Percentiles rank a stretch among this genome's conserved stretches.
Conservation (phyloP, 2,113 vertebrate genomes). For the Mus pahari region DNA sequence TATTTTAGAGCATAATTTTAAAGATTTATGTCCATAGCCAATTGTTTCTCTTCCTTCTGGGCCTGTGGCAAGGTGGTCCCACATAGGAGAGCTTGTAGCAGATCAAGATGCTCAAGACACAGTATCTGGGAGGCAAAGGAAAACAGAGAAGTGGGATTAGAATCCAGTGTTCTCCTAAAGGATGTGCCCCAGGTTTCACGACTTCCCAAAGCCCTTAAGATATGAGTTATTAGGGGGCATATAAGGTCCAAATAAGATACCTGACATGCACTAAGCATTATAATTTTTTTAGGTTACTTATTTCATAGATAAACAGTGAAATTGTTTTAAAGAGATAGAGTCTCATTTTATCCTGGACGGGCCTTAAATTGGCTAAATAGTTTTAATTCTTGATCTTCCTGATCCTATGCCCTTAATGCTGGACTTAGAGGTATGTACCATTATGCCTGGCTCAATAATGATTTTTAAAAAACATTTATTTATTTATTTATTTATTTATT, state of each 20-base stretch:
- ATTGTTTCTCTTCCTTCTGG: neutral
- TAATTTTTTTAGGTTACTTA: slow-evolving; percentile 1
- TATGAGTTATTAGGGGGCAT: neutral
- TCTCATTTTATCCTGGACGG: neutral
- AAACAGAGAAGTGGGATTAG: neutral
- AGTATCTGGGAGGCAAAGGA: neutral
- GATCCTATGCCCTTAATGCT: neutral
- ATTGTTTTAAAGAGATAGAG: neutral
- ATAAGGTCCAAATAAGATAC: neutral
- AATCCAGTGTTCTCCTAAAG: neutral
- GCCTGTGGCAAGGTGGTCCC: neutral
- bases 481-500: too few species aligned
- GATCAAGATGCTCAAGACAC: neutral
- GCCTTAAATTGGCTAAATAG: neutral
- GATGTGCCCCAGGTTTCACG: too few species aligned
- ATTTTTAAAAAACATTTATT: neutral
- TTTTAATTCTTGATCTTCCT: neutral
- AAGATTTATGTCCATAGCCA: neutral
- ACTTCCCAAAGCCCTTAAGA: neutral
- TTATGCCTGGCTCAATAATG: neutral
- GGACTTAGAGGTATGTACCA: neutral
- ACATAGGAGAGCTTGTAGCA: neutral
- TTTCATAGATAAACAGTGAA: neutral
- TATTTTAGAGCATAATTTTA: neutral
- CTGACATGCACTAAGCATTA: neutral